Conservation (phyloP, 2,888 invertebrate species). For the Yponomeuta malinellus region DNA sequence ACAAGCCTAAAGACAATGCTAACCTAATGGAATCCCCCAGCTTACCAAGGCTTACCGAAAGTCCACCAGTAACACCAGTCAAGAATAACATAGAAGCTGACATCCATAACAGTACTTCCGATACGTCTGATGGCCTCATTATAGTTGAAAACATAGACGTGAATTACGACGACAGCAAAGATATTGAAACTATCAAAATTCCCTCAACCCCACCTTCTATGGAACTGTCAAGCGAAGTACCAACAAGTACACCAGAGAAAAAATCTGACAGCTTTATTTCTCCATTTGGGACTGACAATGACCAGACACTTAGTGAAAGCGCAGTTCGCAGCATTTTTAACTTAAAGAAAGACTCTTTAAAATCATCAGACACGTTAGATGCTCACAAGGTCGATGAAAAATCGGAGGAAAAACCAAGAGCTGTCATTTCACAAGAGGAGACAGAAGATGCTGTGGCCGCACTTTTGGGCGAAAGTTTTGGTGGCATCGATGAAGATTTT, state of each 20-base stretch:
- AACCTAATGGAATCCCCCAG: slow-evolving; percentile 71
- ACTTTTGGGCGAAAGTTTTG: slow-evolving; percentile 89
- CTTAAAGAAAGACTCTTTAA: slow-evolving; percentile 46
- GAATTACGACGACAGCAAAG: slow-evolving; percentile 40
- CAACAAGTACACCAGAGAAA: slow-evolving; percentile 46
- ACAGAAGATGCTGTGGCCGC: slow-evolving; percentile 95
- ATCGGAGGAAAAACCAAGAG: slow-evolving; percentile 85
- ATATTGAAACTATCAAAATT: slow-evolving; percentile 54
- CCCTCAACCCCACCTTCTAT: slow-evolving; percentile 55
- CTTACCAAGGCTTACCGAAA: slow-evolving; percentile 79
- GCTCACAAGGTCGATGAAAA: slow-evolving; percentile 71
- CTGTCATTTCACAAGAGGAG: slow-evolving; percentile 92
- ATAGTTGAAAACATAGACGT: slow-evolving; percentile 37
- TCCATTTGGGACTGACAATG: slow-evolving; percentile 75
- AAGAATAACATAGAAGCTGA: slow-evolving; percentile 34
- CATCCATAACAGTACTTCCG: slow-evolving; percentile 25
- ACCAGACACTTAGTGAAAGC: slow-evolving; percentile 84
- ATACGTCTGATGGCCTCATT: slow-evolving; percentile 26
- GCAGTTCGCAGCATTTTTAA: slow-evolving; percentile 88
- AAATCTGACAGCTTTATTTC: slow-evolving; percentile 78
- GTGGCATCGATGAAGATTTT: slow-evolving; percentile 76
- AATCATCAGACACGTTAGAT: slow-evolving; percentile 47
- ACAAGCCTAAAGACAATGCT: slow-evolving; percentile 47
- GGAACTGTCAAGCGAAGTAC: slow-evolving; percentile 62
- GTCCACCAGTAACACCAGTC: slow-evolving; percentile 62